Conservation (phyloP, 92 coral and sea anemone species). For the Zoanthus solanderi region DNA sequence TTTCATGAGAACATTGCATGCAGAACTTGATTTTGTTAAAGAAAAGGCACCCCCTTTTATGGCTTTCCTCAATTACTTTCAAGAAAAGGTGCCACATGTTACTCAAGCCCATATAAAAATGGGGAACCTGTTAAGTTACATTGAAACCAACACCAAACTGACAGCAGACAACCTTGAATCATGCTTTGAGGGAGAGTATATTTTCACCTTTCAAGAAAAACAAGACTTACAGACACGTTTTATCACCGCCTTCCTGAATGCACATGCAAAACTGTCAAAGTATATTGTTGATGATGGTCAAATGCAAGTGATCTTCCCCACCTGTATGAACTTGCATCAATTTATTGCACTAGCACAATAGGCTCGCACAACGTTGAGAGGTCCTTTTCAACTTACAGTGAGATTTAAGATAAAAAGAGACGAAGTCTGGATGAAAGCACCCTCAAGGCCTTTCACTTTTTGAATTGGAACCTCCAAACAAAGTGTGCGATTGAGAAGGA, state of each 20-base stretch:
- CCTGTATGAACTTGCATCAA: constrained; percentile 56
- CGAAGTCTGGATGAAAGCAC: constrained; percentile 67
- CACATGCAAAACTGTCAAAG: constrained; percentile 37
- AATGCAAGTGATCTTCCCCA: constrained; percentile 58
- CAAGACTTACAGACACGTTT: not conserved
- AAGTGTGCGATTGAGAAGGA: constrained; percentile 24
- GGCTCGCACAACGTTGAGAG: constrained; percentile 71
- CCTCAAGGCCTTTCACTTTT: constrained; percentile 65
- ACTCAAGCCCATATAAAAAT: constrained; percentile 29
- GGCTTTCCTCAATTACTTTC: constrained; percentile 31
- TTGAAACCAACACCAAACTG: constrained; percentile 10
- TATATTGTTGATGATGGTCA: constrained; percentile 43
- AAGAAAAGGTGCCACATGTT: constrained; percentile 39
- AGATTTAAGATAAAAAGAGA: constrained; percentile 61
- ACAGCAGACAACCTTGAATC: constrained; percentile 7
- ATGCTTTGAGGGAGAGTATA: constrained; percentile 33
- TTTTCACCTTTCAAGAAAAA: not conserved
- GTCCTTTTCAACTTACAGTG: constrained; percentile 68
- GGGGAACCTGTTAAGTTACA: constrained; percentile 35
- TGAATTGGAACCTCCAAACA: constrained; percentile 63
- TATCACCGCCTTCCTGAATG: not conserved
- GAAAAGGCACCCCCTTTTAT: constrained; percentile 27
- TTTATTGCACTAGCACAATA: constrained; percentile 60
- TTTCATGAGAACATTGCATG: constrained; percentile 30
- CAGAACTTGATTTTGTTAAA: constrained; percentile 15